A percentile compares a stretch with the other conserved stretches of the same genome.
phyloP scores from a whole-genome alignment of 2,888 invertebrate species.

The Drosophila neotestacea region DNA sequence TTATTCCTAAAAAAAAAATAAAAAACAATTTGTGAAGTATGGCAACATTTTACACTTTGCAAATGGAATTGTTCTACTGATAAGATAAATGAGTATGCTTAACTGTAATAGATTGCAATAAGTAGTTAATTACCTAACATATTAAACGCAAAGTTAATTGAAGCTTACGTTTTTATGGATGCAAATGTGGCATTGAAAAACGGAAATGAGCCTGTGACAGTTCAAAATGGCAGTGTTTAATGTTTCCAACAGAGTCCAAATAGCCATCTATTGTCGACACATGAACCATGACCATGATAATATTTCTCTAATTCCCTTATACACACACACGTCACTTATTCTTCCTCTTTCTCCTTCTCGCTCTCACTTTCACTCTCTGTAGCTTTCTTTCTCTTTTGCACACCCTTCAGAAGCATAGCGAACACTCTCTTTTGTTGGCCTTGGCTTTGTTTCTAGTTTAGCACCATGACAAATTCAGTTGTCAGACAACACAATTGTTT shows the following conservation, averaged over 20 bases:
- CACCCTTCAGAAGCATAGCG: constrained; percentile 23
- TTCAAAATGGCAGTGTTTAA: constrained; percentile 47
- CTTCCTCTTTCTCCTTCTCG: not conserved
- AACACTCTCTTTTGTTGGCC: constrained; percentile 57
- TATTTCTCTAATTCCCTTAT: constrained; percentile 20
- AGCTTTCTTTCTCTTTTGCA: not conserved
- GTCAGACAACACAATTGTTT: constrained; percentile 74
- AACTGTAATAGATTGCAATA: not conserved
- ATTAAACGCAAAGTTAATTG: constrained; percentile 7
- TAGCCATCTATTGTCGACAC: constrained; percentile 3
- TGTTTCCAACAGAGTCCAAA: constrained; percentile 13
- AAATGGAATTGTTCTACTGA: constrained; percentile 13
- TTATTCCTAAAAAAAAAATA: not conserved
- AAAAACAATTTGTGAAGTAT: constrained; percentile 6
- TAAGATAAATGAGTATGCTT: constrained; percentile 16
- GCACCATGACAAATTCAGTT: constrained; percentile 75
- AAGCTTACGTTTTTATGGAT: not conserved
- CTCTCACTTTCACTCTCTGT: not conserved
- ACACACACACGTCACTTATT: constrained; percentile 12
- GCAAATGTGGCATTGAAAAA: constrained; percentile 23
- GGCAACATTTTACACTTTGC: constrained; percentile 8
- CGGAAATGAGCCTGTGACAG: constrained; percentile 58
- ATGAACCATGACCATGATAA: constrained; percentile 18
- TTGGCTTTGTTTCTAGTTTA: constrained; percentile 71
- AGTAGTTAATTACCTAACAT: constrained; percentile 4